phyloP scores from a whole-genome alignment of 2,888 invertebrate genomes.

The Lissonota sp. region DNA sequence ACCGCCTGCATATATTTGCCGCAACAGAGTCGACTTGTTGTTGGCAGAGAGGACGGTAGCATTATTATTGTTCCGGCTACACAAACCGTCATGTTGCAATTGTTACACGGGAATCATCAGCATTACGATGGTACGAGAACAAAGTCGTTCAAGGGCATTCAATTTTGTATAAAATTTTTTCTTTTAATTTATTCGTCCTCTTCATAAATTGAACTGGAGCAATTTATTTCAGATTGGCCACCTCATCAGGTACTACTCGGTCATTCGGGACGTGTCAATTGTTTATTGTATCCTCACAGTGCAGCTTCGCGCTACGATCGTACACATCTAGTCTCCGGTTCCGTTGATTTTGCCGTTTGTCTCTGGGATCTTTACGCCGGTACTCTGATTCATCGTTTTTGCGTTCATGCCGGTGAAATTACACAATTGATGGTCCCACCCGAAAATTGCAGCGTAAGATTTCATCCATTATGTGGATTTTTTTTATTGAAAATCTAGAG shows the following conservation, averaged over 20 bases:
- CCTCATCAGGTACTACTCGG: conserved; percentile 94
- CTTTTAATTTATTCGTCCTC: too few species aligned
- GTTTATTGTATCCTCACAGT: conserved; percentile 97
- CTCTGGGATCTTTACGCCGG: conserved; percentile 98
- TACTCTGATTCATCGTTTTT: conserved; percentile 95
- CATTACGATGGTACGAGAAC: conserved; percentile 90
- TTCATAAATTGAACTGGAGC: too few species aligned
- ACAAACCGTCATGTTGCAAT: conserved; percentile 96
- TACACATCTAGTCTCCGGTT: conserved; percentile 96
- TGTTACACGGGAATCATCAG: conserved; percentile 95
- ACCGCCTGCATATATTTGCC: conserved; percentile 98
- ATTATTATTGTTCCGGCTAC: conserved; percentile 98
- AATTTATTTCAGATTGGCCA: conserved; percentile 90
- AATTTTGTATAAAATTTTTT: too few species aligned
- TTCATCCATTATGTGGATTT: not conserved
- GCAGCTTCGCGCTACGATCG: conserved; percentile 95
- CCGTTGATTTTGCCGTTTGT: conserved; percentile 98
- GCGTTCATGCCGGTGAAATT: conserved; percentile 99
- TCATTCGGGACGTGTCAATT: conserved; percentile 97
- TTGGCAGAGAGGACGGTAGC: conserved; percentile 97
- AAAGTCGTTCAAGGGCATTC: too few species aligned
- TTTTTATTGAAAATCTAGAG: too few species aligned
- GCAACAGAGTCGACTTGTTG: conserved; percentile 96
- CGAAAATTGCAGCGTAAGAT: conserved; percentile 92
- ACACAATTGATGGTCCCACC: conserved; percentile 97